phyloP scores from a whole-genome alignment of 2,797 vertebrate genomes.

The Tiaroga cobitis region DNA sequence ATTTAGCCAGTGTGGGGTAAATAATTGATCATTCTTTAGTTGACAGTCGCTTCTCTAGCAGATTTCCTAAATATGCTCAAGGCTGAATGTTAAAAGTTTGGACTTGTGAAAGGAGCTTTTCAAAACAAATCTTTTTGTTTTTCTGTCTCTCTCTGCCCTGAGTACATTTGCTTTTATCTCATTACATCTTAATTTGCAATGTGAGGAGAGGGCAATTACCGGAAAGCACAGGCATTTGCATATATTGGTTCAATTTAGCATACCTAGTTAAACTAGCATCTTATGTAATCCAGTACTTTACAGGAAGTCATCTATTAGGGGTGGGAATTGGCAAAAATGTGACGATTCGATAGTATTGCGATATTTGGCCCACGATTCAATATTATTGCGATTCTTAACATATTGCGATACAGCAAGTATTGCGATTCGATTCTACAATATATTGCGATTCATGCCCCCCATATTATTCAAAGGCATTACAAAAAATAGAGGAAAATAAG shows the following conservation, averaged over 20 bases:
- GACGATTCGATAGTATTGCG: too few relatives aligned
- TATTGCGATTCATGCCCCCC: too few relatives aligned
- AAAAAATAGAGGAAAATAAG: too few relatives aligned
- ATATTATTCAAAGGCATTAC: too few relatives aligned
- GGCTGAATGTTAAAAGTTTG: constrained; percentile 18
- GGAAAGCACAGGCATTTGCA: neutral
- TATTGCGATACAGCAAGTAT: too few relatives aligned
- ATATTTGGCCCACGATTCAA: too few relatives aligned
- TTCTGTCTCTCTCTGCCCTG: neutral
- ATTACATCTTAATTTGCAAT: neutral
- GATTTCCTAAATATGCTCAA: constrained; percentile 1
- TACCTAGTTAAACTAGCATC: neutral
- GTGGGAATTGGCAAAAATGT: too few relatives aligned
- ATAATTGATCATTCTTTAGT: constrained; percentile 39
- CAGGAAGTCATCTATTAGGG: neutral
- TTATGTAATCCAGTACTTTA: neutral
- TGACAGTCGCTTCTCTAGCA: constrained; percentile 14
- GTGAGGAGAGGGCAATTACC: neutral
- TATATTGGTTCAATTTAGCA: neutral
- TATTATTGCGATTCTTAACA: too few relatives aligned
- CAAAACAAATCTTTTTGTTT: neutral
- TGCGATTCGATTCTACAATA: too few relatives aligned
- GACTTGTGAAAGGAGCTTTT: neutral
- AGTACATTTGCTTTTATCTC: neutral
- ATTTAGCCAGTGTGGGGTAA: constrained; percentile 44